Evolutionary conservation across 2,113 vertebrate genomes (phyloP).

Genomic region (Brachyhypopomus gauderio): DNA sequence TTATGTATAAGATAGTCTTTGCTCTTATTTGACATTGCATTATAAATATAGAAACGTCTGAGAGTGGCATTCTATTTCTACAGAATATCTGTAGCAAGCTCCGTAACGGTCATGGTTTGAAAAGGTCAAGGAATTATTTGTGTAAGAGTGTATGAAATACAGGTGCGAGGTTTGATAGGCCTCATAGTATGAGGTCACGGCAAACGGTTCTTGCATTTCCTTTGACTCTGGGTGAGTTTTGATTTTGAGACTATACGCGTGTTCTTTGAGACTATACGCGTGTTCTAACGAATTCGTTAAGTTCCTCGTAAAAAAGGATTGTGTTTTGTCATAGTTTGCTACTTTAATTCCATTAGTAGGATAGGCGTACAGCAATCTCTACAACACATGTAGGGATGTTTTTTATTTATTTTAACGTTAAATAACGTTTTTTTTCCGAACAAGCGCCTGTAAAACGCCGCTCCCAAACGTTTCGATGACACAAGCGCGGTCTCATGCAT

Average conservation of each 20-base stretch:
- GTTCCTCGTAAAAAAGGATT: background rate
- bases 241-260: background rate
- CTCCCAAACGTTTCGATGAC: too few relatives aligned
- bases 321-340: too few relatives aligned
- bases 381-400: too few relatives aligned
- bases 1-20: background rate
- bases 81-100: background rate
- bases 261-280: background rate
- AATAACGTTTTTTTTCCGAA: background rate
- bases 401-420: too few relatives aligned
- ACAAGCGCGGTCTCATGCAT: too few relatives aligned
- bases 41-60: background rate
- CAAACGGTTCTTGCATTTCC: background rate
- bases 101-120: slow-evolving; percentile 30
- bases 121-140: slow-evolving; percentile 38
- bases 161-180: slow-evolving; percentile 17
- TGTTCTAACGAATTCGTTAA: background rate
- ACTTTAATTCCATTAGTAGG: too few relatives aligned
- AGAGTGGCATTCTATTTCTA: background rate
- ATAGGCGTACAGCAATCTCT: too few relatives aligned
- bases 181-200: background rate
- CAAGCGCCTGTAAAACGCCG: too few relatives aligned
- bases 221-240: background rate
- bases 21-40: background rate
- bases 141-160: slow-evolving; percentile 3